Conservation (phyloP, 2,888 invertebrate species). For the Nudaria mundana region DNA sequence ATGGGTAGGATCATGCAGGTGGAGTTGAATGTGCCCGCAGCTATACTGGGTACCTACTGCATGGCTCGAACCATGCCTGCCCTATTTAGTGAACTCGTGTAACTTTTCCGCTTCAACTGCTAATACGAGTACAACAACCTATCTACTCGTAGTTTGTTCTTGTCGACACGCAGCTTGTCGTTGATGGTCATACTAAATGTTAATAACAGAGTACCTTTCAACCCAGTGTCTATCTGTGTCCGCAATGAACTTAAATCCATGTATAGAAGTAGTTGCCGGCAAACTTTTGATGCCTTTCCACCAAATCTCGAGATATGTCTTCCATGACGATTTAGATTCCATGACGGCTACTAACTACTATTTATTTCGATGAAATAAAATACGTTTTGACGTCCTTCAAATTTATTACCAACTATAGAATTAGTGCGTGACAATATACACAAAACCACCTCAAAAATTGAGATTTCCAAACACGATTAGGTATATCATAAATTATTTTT, state of each 20-base stretch:
- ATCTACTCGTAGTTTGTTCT: too few species aligned
- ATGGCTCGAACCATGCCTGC: too few species aligned
- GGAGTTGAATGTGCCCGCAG: too few species aligned
- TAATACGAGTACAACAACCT: too few species aligned
- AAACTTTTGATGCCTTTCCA: constrained; percentile 71
- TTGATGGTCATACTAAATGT: constrained; percentile 1
- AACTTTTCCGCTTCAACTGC: too few species aligned
- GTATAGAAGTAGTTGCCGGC: constrained; percentile 80
- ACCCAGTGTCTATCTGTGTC: constrained; percentile 83
- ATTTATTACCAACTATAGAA: constrained; percentile 16
- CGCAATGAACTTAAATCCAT: constrained; percentile 84
- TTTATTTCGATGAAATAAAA: neutral
- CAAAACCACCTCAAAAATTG: constrained; percentile 24
- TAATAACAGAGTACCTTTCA: constrained; percentile 82
- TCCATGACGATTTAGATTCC: constrained; percentile 42
- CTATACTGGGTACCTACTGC: too few species aligned
- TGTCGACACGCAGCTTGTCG: too few species aligned
- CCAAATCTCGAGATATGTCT: constrained; percentile 65
- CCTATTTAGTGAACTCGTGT: too few species aligned
- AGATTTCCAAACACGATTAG: constrained; percentile 16
- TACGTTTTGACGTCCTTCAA: constrained; percentile 9
- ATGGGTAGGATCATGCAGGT: too few species aligned
- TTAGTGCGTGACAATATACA: constrained; percentile 26
- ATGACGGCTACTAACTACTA: constrained; percentile 25
- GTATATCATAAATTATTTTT: too few species aligned